Percentiles rank a stretch among this genome's conserved stretches.
Conservation (phyloP, 2,113 vertebrate genomes). For the Nothocercus nigrocapillus region DNA sequence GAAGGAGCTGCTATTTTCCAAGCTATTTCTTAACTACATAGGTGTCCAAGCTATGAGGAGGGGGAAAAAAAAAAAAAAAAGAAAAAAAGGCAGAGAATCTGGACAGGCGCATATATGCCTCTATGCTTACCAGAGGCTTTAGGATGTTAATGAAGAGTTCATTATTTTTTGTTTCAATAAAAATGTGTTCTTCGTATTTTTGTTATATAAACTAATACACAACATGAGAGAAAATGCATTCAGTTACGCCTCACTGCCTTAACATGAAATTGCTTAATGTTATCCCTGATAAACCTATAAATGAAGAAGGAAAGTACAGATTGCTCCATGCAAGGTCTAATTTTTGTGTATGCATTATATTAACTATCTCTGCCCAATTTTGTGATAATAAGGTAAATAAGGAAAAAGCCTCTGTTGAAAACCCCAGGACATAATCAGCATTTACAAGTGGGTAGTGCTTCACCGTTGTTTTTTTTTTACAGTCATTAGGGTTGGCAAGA, state of each 20-base stretch:
- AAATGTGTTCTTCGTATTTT: background rate
- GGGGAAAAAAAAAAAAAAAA: background rate
- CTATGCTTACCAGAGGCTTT: constrained; percentile 29
- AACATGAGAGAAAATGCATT: constrained; percentile 9
- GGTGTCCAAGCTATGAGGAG: constrained; percentile 20
- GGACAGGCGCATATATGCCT: constrained; percentile 5
- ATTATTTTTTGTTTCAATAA: constrained; percentile 14
- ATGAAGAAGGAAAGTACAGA: constrained; percentile 2
- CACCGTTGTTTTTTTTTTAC: constrained; percentile 16
- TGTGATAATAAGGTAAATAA: constrained; percentile 64
- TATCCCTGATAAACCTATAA: constrained; percentile 45
- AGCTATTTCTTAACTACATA: background rate
- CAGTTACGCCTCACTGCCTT: background rate
- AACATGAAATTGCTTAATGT: constrained; percentile 18
- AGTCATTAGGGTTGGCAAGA: constrained; percentile 40
- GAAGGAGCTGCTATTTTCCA: constrained; percentile 20
- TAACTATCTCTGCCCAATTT: constrained; percentile 58
- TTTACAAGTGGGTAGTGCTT: constrained; percentile 42
- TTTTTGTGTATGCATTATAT: constrained; percentile 55
- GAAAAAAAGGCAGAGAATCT: background rate
- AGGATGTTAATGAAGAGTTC: constrained; percentile 57
- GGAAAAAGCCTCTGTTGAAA: constrained; percentile 64
- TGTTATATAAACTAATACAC: background rate
- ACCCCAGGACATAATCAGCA: constrained; percentile 26
- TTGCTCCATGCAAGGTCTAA: constrained; percentile 1